Percentiles rank a stretch among this genome's conserved stretches.
Evolutionary conservation across 2,797 vertebrate species (phyloP).

Genomic region (Iguana delicatissima): DNA sequence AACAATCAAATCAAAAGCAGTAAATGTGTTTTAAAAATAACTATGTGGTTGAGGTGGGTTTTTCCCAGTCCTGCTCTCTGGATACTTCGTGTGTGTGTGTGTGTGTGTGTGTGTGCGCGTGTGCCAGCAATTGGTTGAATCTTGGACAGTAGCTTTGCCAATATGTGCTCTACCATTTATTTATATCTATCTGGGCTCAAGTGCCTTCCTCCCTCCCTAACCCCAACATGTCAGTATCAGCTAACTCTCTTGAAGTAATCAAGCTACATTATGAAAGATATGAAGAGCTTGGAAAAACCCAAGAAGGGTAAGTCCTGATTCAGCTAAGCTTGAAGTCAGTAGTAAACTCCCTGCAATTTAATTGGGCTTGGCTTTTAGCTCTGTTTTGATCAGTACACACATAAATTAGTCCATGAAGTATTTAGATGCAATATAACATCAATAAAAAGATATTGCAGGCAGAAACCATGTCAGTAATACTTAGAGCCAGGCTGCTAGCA

Average conservation of each 20-base stretch:
- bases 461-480: constrained; percentile 11
- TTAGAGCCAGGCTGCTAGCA: neutral
- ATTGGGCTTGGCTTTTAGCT: neutral
- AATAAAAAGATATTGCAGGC: constrained; percentile 3
- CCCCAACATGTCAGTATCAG: neutral
- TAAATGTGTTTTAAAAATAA: no score
- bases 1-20: no score
- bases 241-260: neutral
- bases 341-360: neutral
- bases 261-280: neutral
- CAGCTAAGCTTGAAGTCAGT: neutral
- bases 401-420: constrained; percentile 13
- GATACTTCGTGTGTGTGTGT: neutral
- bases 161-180: neutral
- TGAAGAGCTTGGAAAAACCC: neutral
- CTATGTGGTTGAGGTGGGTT: neutral
- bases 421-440: constrained; percentile 7
- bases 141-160: neutral
- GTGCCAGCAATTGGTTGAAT: neutral
- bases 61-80: neutral
- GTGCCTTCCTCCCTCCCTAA: neutral
- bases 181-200: neutral
- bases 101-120: no score
- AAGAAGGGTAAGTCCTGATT: neutral
- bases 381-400: neutral